These are phyloP conservation scores for Andricus quercusramuli DNA, from an alignment of 2,888 invertebrate species.

Conservation along the genomic window DNA sequence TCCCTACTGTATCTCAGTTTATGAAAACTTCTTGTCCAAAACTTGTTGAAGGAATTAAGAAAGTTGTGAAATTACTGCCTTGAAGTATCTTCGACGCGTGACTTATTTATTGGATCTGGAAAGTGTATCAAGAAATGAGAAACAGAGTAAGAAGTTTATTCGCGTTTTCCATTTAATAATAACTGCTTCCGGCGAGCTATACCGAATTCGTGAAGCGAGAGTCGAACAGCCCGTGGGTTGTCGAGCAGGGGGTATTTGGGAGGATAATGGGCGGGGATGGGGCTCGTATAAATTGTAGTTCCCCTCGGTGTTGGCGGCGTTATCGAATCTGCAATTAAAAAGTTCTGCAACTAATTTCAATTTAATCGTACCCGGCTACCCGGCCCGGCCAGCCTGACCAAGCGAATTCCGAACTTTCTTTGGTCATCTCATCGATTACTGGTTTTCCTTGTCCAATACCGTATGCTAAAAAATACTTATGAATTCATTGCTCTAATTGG, in stretches of 20 bases:
- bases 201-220: conserved; percentile 63
- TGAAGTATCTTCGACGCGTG: conserved; percentile 21
- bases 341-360: conserved; percentile 74
- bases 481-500: too few species aligned
- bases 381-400: too few species aligned
- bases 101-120: conserved; percentile 21
- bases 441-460: conserved; percentile 3
- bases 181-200: conserved; percentile 58
- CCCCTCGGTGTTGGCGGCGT: conserved; percentile 58
- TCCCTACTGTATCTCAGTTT: neutral
- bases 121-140: conserved; percentile 23
- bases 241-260: neutral
- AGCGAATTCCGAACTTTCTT: neutral
- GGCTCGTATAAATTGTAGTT: conserved; percentile 64
- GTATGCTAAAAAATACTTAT: too few species aligned
- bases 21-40: neutral
- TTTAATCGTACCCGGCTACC: too few species aligned
- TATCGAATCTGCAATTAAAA: conserved; percentile 77
- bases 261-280: conserved; percentile 21
- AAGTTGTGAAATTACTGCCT: conserved; percentile 9
- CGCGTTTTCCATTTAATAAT: conserved; percentile 64
- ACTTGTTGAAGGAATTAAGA: neutral
- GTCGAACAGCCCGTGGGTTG: conserved; percentile 44
- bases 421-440: conserved; percentile 7
- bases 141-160: conserved; percentile 42